Base-by-base conservation (phyloP, 2,113 vertebrate species). In the Gobius niger region DNA sequence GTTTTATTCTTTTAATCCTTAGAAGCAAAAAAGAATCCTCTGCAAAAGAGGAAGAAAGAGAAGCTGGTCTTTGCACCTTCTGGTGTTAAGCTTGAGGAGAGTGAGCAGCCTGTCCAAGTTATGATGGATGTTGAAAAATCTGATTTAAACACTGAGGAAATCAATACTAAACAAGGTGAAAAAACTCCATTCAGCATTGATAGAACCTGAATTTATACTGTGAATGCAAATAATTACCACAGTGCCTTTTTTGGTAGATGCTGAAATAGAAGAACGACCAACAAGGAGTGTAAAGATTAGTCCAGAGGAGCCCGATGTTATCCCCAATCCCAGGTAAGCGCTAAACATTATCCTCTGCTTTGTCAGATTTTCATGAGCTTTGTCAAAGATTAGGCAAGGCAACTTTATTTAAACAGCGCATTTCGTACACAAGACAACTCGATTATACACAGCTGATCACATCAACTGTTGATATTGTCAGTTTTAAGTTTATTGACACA, bases 21-120 rank as follows among this genome's bases (percentile, higher is more conserved):
- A 97, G 96, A 95, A 52, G 62, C 90, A 49, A 83, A 82, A 40
- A 93, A 89, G 75, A 76, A 81, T 0, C 61, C 75, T 19, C 66
- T 90, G 65, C 90, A 83, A 52, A 95, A 92, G 78, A 93, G 88
- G 76, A 95, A 82, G 67, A 93, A 88, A 8, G 96, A 96, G 80
- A 96, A 93, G 70, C 89, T 92, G 34, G 90, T 91, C 1, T 0
- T 68, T 1, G 4, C 0, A 1, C 15, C 67, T 0, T 24, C 65
- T 1, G 18, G 68, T 42, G 72, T 72, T 7, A 69, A 67, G 13
- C 47, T 0, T 2, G 56, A 63, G 6, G 44, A 74, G 0, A 3
- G 10, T 0, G 57, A 73, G 70, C 67, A 44, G n/a, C 9, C 15
- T 0, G 60, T 64, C 44, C 14, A 68, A 0, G 4, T 56, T 44